Evolutionary conservation across 2,888 invertebrate genomes (phyloP).

Genomic region (Scaptomyza parva): DNA sequence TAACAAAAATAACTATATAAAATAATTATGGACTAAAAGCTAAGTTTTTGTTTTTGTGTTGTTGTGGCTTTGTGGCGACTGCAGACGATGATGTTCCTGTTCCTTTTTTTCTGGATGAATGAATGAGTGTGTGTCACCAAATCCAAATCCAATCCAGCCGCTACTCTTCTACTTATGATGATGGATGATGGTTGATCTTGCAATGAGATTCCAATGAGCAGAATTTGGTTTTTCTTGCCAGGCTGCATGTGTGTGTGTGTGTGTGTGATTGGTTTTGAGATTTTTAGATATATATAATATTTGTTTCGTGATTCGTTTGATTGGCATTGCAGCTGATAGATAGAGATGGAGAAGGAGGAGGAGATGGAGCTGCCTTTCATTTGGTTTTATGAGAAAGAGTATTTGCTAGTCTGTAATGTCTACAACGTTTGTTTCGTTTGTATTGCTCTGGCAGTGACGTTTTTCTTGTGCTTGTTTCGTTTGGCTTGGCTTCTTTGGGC

Average conservation of each 20-base stretch:
- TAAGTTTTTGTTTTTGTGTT: slow-evolving; percentile 3
- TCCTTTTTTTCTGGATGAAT: too few species aligned
- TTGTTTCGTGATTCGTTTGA: slow-evolving; percentile 13
- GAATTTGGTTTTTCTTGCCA: slow-evolving; percentile 17
- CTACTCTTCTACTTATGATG: slow-evolving; percentile 7
- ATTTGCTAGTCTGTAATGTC: slow-evolving; percentile 10
- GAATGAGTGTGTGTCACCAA: slow-evolving; percentile 33
- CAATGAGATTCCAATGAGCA: slow-evolving; percentile 5
- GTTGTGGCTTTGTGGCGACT: slow-evolving; percentile 5
- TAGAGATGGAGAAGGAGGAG: neutral
- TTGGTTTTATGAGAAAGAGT: slow-evolving; percentile 9
- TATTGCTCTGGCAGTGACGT: slow-evolving; percentile 66
- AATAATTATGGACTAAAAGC: slow-evolving; percentile 25
- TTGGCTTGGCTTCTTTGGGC: slow-evolving; percentile 68
- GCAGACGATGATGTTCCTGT: slow-evolving; percentile 17
- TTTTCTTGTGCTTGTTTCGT: slow-evolving; percentile 49
- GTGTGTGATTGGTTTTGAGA: neutral
- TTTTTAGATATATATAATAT: too few species aligned
- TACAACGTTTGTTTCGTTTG: slow-evolving; percentile 17
- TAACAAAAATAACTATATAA: slow-evolving; percentile 15
- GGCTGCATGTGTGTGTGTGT: slow-evolving; percentile 10
- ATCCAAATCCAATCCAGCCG: slow-evolving; percentile 24
- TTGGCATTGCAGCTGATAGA: slow-evolving; percentile 45
- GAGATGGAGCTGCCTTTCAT: slow-evolving; percentile 5
- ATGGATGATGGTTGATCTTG: too few species aligned